phyloP scores from a whole-genome alignment of 1,140 invertebrate genomes.

The Drosophila willistoni region DNA sequence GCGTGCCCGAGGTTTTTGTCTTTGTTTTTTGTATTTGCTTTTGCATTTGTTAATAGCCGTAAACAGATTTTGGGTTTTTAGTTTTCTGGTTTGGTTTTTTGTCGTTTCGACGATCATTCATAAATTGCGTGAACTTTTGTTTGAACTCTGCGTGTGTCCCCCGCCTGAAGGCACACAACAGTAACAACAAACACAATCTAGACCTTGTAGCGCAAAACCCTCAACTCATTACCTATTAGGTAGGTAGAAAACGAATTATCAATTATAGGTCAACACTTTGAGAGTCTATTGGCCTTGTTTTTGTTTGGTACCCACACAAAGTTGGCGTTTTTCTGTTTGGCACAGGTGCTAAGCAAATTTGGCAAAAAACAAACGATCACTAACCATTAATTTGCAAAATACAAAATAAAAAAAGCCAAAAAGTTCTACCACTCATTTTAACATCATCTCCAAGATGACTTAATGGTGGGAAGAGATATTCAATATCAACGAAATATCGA shows the following conservation, averaged over 20 bases:
- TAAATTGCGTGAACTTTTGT: conserved; percentile 70
- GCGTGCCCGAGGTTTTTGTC: conserved; percentile 22
- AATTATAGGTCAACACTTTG: conserved; percentile 70
- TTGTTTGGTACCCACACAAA: conserved; percentile 27
- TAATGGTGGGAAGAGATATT: neutral
- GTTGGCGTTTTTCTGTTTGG: conserved; percentile 18
- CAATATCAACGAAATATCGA: neutral
- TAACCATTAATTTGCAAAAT: neutral
- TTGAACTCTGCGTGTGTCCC: conserved; percentile 63
- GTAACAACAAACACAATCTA: conserved; percentile 15
- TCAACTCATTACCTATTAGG: conserved; percentile 28
- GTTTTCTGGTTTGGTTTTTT: neutral
- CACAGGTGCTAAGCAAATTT: conserved; percentile 2
- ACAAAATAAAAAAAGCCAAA: neutral
- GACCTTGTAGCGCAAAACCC: conserved; percentile 53
- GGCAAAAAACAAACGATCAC: neutral
- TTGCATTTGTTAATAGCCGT: conserved; percentile 74
- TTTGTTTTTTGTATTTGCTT: conserved; percentile 34
- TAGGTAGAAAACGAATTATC: conserved; percentile 37
- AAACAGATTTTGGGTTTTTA: conserved; percentile 30
- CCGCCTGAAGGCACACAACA: conserved; percentile 42
- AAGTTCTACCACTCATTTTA: neutral
- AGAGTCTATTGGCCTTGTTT: conserved; percentile 73
- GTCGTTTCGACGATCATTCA: conserved; percentile 65
- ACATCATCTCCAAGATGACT: neutral